Conservation (phyloP, 2,888 invertebrate genomes). For the Cybosia mesomella region DNA sequence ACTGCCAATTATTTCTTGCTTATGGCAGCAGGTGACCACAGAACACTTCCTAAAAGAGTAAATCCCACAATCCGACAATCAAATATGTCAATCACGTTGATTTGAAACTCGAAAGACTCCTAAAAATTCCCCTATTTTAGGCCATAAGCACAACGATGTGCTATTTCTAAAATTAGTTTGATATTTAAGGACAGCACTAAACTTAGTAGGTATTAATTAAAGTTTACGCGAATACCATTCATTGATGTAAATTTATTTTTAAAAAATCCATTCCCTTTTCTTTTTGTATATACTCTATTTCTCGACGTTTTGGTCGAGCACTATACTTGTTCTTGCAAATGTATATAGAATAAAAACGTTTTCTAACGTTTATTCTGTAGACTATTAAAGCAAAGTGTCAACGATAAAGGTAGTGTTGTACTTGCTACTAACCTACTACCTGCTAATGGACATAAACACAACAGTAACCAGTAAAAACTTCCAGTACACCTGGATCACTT, state of each 20-base stretch:
- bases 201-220: not conserved
- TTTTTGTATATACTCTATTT: not conserved
- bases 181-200: no score
- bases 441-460: slow-evolving; percentile 22
- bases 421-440: not conserved
- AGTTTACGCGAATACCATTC: no score
- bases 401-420: not conserved
- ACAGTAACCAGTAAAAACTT: slow-evolving; percentile 46
- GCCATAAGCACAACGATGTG: not conserved
- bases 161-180: no score
- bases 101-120: not conserved
- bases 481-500: slow-evolving; percentile 50
- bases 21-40: no score
- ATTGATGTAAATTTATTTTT: no score
- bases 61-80: not conserved
- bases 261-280: not conserved
- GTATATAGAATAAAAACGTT: not conserved
- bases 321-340: not conserved
- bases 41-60: not conserved
- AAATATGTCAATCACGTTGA: not conserved
- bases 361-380: not conserved
- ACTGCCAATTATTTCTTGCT: no score
- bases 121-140: not conserved
- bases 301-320: not conserved
- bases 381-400: slow-evolving; percentile 1